Evolutionary conservation across 2,888 invertebrate species (phyloP).

Genomic region (Drosophila aldrichi): DNA sequence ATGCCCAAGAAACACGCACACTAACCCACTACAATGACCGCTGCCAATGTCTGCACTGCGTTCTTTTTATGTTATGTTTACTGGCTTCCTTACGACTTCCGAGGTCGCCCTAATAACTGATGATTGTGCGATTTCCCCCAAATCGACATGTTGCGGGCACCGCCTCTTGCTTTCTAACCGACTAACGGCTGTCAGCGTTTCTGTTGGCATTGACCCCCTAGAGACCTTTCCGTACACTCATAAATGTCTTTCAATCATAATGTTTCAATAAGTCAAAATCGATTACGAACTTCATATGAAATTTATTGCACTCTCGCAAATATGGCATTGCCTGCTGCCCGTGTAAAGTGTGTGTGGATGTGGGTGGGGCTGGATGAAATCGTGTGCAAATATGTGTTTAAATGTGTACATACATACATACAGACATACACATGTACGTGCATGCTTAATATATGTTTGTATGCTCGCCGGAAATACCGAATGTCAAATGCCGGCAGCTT

Average conservation of each 20-base stretch:
- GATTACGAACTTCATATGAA: conserved; percentile 84
- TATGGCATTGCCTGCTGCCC: conserved; percentile 71
- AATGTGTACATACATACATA: neutral
- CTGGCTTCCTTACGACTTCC: conserved; percentile 70
- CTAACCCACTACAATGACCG: conserved; percentile 15
- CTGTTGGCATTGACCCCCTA: conserved; percentile 80
- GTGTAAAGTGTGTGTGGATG: conserved; percentile 3
- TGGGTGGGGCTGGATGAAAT: conserved; percentile 16
- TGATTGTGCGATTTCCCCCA: conserved; percentile 75
- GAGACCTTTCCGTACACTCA: conserved; percentile 79
- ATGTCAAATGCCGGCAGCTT: conserved; percentile 11
- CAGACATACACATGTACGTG: neutral
- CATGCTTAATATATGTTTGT: neutral
- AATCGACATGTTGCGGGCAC: conserved; percentile 49
- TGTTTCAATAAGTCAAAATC: conserved; percentile 85
- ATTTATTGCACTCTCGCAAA: conserved; percentile 83
- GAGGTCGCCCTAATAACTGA: conserved; percentile 76
- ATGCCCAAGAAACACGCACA: conserved; percentile 40
- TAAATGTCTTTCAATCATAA: conserved; percentile 85
- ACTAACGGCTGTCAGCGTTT: conserved; percentile 67
- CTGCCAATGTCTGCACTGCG: conserved; percentile 54
- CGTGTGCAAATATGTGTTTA: conserved; percentile 10
- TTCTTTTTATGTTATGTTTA: conserved; percentile 58
- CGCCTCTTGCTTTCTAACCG: conserved; percentile 6
- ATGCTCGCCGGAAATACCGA: conserved; percentile 7